Conservation (phyloP, 2,113 vertebrate genomes). For the Diglossa brunneiventris region DNA sequence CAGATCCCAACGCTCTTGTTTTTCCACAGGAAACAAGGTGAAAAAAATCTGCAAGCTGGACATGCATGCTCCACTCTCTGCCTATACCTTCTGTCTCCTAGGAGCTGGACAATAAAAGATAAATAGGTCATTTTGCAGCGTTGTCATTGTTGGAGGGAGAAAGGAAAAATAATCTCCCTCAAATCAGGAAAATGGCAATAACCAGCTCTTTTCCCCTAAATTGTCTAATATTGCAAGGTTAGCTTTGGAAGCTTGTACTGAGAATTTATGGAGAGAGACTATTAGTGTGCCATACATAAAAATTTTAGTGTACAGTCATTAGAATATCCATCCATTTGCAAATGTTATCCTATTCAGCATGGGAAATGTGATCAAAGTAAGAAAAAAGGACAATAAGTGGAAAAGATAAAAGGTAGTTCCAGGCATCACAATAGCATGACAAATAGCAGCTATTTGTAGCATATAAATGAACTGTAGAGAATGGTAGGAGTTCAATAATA, state of each 20-base stretch:
- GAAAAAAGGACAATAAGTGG: not conserved
- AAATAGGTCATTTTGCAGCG: not conserved
- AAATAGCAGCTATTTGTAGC: not conserved
- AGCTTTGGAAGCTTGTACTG: not conserved
- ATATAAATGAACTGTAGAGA: not conserved
- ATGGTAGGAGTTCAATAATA: not conserved
- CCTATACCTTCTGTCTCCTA: not conserved
- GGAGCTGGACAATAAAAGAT: not conserved
- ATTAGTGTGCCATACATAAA: slow-evolving; percentile 21
- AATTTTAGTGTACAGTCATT: not conserved
- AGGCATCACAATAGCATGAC: not conserved
- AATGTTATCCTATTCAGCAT: not conserved
- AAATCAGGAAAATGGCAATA: not conserved
- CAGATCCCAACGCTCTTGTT: not conserved
- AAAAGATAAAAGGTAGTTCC: not conserved
- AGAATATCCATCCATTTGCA: not conserved
- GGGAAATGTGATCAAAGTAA: not conserved
- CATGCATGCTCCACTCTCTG: not conserved
- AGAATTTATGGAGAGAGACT: slow-evolving; percentile 29
- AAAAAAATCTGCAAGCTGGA: not conserved
- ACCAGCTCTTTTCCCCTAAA: not conserved
- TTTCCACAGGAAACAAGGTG: not conserved
- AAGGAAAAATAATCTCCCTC: not conserved
- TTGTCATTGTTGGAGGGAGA: not conserved
- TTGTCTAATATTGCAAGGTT: not conserved